Conservation (phyloP, 2,888 invertebrate species). For the Spatulosminthurus flaviceps region DNA sequence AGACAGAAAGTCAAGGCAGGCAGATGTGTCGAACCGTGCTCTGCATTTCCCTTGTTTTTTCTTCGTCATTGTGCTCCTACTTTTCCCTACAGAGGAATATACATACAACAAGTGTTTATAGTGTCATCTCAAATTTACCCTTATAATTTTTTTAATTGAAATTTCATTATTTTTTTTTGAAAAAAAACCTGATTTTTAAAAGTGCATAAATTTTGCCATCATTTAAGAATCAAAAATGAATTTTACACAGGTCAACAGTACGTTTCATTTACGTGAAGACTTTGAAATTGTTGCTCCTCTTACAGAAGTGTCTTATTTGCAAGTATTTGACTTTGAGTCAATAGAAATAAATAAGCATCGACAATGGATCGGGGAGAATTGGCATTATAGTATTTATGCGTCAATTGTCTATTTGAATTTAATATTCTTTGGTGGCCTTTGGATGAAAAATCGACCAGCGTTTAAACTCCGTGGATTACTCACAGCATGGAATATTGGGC, state of each 20-base stretch:
- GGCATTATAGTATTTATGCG: slow-evolving; percentile 91
- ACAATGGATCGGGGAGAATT: slow-evolving; percentile 92
- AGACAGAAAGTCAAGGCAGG: background rate
- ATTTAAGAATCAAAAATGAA: background rate
- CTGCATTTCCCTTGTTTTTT: too few species aligned
- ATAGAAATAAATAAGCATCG: slow-evolving; percentile 37
- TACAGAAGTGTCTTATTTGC: slow-evolving; percentile 35
- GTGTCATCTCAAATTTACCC: too few species aligned
- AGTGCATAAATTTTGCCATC: background rate
- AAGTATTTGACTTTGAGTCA: slow-evolving; percentile 40
- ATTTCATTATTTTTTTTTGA: too few species aligned
- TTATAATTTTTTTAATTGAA: too few species aligned
- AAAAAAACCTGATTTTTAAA: too few species aligned
- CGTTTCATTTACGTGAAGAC: background rate
- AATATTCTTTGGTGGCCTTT: slow-evolving; percentile 91
- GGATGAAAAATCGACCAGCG: slow-evolving; percentile 90
- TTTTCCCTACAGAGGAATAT: too few species aligned
- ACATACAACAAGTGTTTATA: too few species aligned
- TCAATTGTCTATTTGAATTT: slow-evolving; percentile 89
- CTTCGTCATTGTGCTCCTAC: too few species aligned
- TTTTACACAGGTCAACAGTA: background rate
- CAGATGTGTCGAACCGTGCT: background rate
- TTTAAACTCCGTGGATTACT: slow-evolving; percentile 87
- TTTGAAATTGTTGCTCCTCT: slow-evolving; percentile 5
- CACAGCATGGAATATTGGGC: slow-evolving; percentile 88